A percentile compares a stretch with the other conserved stretches of the same genome.
These are phyloP conservation scores for Phocides pigmalion DNA, from an alignment of 1,140 invertebrate genomes.

Conservation along the genomic window DNA sequence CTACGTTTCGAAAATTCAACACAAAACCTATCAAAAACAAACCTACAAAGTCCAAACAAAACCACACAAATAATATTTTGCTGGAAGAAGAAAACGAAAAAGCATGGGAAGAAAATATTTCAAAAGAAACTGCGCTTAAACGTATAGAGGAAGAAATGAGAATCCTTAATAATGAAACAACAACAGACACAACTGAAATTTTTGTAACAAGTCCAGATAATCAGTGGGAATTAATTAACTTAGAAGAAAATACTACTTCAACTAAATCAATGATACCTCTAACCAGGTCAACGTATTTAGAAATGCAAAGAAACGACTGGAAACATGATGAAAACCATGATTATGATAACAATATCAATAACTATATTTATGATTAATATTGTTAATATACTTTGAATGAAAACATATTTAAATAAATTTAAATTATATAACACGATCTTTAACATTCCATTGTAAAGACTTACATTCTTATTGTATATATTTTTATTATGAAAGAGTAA, in stretches of 20 bases:
- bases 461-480: no score
- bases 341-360: conserved; percentile 50
- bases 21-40: neutral
- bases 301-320: conserved; percentile 62
- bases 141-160: conserved; percentile 36
- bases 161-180: conserved; percentile 34
- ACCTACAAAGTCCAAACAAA: neutral
- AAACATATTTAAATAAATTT: no score
- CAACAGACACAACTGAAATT: neutral
- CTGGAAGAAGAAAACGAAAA: conserved; percentile 41
- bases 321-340: conserved; percentile 52
- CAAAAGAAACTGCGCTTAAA: conserved; percentile 35
- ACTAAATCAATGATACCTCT: conserved; percentile 54
- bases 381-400: no score
- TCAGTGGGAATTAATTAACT: conserved; percentile 39
- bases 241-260: conserved; percentile 33
- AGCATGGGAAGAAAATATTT: conserved; percentile 20
- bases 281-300: conserved; percentile 57
- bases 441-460: no score
- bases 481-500: no score
- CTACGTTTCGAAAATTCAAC: neutral
- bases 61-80: conserved; percentile 25
- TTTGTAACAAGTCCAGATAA: conserved; percentile 12
- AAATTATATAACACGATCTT: no score
- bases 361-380: neutral